Evolutionary conservation across 2,888 invertebrate species (phyloP), one percentile per base, ranked within the genome.

Genomic region (Stenurella melanura): DNA sequence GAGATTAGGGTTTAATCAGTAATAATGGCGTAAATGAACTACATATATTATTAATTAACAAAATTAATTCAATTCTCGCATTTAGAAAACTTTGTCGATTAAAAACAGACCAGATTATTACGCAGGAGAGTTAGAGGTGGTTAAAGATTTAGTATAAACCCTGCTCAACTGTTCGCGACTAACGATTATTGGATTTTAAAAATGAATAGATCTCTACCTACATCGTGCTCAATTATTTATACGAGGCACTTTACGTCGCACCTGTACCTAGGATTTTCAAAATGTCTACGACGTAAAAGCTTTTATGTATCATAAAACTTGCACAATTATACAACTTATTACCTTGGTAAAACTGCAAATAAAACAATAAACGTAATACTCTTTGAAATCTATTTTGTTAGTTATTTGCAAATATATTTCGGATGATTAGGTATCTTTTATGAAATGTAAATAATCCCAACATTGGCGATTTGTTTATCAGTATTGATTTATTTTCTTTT

Each of bases 131-230:
- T 50, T 50, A 50, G 15, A 50, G 50, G n/a, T 50, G n/a, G n/a
- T 50, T 50, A 50, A 50, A 50, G n/a, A 50, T 50, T 50, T 50
- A 50, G n/a, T 50, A 50, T 50, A 50, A 42, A 50, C 50, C 50
- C 50, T n/a, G 50, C 50, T 50, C 50, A 50, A 50, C 50, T 50
- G 50, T 6, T 50, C n/a, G 50, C 7, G 50, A 17, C 50, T n/a
- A 50, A 50, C 50, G 50, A 50, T 50, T 50, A 50, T 50, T 50
- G 50, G 50, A 17, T 50, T 50, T 50, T 50, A 50, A 50, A 50
- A 50, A n/a, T 50, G 50, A 50, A 50, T 50, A 50, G 50, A 50
- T 50, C 50, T 42, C 42, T 15, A 50, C 50, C 50, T 50, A 50
- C 50, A 50, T 50, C 15, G 50, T 50, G 15, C 1, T 50, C n/a